phyloP scores from a whole-genome alignment of 2,888 invertebrate species.

The Galerucella pusilla region DNA sequence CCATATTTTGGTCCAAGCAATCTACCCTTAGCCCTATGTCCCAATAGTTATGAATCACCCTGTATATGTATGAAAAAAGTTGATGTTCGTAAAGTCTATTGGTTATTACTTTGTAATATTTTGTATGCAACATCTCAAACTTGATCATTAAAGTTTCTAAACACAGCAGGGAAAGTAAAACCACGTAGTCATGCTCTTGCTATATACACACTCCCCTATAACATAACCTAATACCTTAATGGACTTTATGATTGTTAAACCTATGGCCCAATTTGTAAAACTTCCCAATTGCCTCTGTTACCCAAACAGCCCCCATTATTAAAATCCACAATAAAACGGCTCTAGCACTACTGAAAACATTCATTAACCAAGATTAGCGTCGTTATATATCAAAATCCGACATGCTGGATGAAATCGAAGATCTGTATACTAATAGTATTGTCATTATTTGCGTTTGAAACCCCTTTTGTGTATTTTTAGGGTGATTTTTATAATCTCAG shows the following conservation, averaged over 20 bases:
- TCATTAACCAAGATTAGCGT: slow-evolving; percentile 42
- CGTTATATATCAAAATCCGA: slow-evolving; percentile 41
- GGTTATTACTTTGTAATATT: background rate
- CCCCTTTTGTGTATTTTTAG: slow-evolving; percentile 8
- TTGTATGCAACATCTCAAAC: background rate
- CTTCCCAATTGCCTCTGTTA: slow-evolving; percentile 20
- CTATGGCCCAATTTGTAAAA: slow-evolving; percentile 26
- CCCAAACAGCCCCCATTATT: slow-evolving; percentile 27
- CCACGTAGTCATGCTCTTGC: slow-evolving; percentile 5
- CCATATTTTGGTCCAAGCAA: too few species aligned
- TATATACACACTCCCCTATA: slow-evolving; percentile 18
- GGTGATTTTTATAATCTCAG: background rate
- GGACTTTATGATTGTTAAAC: slow-evolving; percentile 31
- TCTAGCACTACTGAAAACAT: slow-evolving; percentile 33
- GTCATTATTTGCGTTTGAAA: slow-evolving; percentile 19
- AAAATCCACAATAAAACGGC: slow-evolving; percentile 36
- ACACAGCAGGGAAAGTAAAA: background rate
- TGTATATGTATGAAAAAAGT: too few species aligned
- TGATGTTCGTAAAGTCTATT: too few species aligned
- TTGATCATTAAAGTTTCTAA: slow-evolving; percentile 11
- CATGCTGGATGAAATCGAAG: slow-evolving; percentile 28
- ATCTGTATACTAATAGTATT: slow-evolving; percentile 28
- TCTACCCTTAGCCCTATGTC: too few species aligned
- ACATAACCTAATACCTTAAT: slow-evolving; percentile 31
- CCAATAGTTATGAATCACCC: too few species aligned